Evolutionary conservation across 2,888 invertebrate genomes (phyloP), one percentile per base, ranked within the genome.

Genomic region (Strigamia transsilvanica): DNA sequence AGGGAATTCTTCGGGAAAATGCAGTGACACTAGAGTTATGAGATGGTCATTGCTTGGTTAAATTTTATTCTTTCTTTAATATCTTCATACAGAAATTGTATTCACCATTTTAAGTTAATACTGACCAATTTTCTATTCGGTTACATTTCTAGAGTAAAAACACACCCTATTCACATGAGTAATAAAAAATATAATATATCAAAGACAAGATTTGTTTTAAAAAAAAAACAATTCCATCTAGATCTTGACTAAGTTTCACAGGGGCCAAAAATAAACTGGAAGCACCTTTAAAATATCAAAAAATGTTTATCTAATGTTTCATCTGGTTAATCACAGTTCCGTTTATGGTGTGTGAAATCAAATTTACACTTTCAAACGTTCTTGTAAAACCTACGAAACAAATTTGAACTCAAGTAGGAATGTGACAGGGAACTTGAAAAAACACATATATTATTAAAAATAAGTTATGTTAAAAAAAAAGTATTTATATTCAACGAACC

Each of bases 141-240:
- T 27, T 27, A 51, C 51, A 51, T 15, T 13, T 51, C 56, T n/a
- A 18, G 18, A 18, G 10, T 56, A 18, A 56, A 56, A 56, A 56
- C 18, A 56, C 56, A 73, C 73, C 73, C 21, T 61, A 73, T 73
- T 73, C 73, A 73, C 32, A 73, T 27, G 73, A 73, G 73, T 73
- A 73, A 73, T 73, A 73, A 73, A 73, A 73, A 73, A 73, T 73
- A 73, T 73, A 61, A 38, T 46, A 56, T 73, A 73, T 73, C 73
- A 73, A 73, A 73, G 73, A 32, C 32, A 27, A 73, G 4, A 13
- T 12, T 73, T 73, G 12, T n/a, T 27, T n/a, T 27, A 73, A 56
- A 56, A n/a, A 56, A 46, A 46, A 56, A 56, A 27, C 32, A 27
- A n/a, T 32, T 10, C 51, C 18, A 51, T 51, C 18, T 18, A 9